Evolutionary conservation across 1,140 invertebrate genomes (phyloP), one percentile per base, ranked within the genome.

Genomic region (Eciton burchellii): DNA sequence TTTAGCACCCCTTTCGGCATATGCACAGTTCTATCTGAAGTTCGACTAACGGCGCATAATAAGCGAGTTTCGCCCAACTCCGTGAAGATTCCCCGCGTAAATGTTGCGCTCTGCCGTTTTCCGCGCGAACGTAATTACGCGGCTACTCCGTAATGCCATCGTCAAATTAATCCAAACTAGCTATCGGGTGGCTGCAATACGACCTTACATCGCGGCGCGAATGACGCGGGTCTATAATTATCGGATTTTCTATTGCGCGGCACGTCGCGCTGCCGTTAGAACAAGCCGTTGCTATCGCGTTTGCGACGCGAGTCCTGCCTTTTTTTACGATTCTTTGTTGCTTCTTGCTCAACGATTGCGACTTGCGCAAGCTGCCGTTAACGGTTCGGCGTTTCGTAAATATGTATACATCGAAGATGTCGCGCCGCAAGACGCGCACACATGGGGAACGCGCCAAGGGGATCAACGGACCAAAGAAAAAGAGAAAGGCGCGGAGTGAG

Each of bases 401-500:
- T 79, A 79, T 56, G 41, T 70, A n/a, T 79, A 21, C 49, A 57
- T 79, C 74, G 63, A 70, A 68, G 74, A 79, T 79, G 68, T 79
- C 68, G 49, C 74, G 21, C 21, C 66, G 26, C 35, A 62, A 60
- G 57, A 76, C 12, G 21, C 16, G 41, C 52, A 74, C 16, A 82
- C 43, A 47, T 24, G 29, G 14, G 16, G 12, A 16, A 43, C 6
- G 21, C 43, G 9, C 19, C 3, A 43, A 6, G 19, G 3, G n/a
- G 62, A 29, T n/a, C n/a, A n/a, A 19, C 14, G 59, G 19, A n/a
- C 12, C 70, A 59, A 19, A n/a, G n/a, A 16, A 1, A 9, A 8
- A n/a, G 19, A 52, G 1, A n/a, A 21, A 49, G 43, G 49, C 21
- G 47, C 5, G 57, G 24, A 66, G 62, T 65, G 35, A 65, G 47